phyloP scores from a whole-genome alignment of 2,113 vertebrate species.

The Blennius ocellaris region DNA sequence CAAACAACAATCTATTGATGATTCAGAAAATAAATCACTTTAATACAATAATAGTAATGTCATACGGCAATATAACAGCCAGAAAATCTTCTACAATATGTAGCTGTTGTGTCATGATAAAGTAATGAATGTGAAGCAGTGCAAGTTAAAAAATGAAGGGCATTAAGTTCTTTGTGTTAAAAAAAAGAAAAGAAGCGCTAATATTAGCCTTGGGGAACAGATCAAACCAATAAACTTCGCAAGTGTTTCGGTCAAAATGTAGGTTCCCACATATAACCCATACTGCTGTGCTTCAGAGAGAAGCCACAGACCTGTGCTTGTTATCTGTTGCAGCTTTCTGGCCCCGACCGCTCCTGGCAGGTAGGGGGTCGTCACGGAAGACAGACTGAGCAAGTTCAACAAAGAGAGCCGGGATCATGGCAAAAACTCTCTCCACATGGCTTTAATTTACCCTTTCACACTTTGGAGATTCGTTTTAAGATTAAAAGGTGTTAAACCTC shows the following conservation, averaged over 20 bases:
- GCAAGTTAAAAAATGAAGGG: too few relatives aligned
- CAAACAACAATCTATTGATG: too few relatives aligned
- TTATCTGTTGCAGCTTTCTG: slow-evolving; percentile 8
- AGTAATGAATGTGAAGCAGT: too few relatives aligned
- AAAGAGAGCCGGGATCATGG: background rate
- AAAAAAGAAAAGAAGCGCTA: background rate
- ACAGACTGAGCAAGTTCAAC: slow-evolving; percentile 14
- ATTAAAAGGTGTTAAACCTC: background rate
- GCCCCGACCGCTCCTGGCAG: slow-evolving; percentile 3
- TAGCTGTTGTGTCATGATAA: too few relatives aligned
- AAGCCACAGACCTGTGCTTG: slow-evolving; percentile 11
- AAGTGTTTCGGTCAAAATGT: background rate
- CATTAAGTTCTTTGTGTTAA: too few relatives aligned
- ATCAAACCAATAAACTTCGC: background rate
- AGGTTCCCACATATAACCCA: slow-evolving; percentile 1
- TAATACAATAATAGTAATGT: too few relatives aligned
- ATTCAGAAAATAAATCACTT: too few relatives aligned
- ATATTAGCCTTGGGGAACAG: background rate
- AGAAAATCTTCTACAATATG: too few relatives aligned
- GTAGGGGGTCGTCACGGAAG: slow-evolving; percentile 16
- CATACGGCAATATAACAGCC: too few relatives aligned
- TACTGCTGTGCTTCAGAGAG: slow-evolving; percentile 2
- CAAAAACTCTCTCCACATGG: background rate
- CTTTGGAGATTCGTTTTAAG: background rate
- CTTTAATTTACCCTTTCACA: background rate